These are phyloP conservation scores for Graptemys geographica DNA, from an alignment of 2,797 vertebrate genomes.

Conservation along the genomic window DNA sequence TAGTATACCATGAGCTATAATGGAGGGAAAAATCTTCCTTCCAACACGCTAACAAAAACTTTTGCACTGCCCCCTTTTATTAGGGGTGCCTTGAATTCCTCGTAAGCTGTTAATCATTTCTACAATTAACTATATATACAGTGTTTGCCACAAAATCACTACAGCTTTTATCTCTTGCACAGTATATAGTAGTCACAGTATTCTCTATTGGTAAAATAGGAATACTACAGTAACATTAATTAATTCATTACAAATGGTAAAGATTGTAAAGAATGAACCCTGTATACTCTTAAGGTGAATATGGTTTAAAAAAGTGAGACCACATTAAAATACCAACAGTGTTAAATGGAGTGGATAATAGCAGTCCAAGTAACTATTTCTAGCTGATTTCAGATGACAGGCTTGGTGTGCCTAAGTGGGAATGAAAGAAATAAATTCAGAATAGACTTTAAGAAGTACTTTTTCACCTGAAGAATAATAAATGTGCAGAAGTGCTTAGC, in stretches of 20 bases:
- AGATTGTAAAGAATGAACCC: not conserved
- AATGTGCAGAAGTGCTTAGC: not conserved
- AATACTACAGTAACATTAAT: not conserved
- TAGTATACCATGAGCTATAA: not conserved
- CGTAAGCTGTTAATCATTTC: not conserved
- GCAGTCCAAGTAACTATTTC: slow-evolving; percentile 24
- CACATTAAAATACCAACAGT: not conserved
- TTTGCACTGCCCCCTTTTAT: slow-evolving; percentile 3
- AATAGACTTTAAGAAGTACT: not conserved
- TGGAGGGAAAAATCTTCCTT: not conserved
- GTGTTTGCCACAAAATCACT: not conserved
- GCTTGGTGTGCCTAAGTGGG: not conserved
- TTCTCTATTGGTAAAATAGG: not conserved
- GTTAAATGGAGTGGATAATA: slow-evolving; percentile 62
- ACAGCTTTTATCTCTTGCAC: not conserved
- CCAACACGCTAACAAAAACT: not conserved
- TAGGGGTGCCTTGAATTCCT: not conserved
- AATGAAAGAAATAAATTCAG: slow-evolving; percentile 31
- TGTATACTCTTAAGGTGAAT: not conserved
- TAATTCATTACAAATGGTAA: not conserved
- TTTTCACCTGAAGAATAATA: not conserved
- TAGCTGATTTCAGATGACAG: slow-evolving; percentile 47
- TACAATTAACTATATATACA: not conserved
- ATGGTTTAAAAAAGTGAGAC: not conserved
- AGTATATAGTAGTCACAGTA: not conserved